Evolutionary conservation across 2,888 invertebrate species (phyloP), one percentile per base, ranked within the genome.

Genomic region (Cephus nigrinus): DNA sequence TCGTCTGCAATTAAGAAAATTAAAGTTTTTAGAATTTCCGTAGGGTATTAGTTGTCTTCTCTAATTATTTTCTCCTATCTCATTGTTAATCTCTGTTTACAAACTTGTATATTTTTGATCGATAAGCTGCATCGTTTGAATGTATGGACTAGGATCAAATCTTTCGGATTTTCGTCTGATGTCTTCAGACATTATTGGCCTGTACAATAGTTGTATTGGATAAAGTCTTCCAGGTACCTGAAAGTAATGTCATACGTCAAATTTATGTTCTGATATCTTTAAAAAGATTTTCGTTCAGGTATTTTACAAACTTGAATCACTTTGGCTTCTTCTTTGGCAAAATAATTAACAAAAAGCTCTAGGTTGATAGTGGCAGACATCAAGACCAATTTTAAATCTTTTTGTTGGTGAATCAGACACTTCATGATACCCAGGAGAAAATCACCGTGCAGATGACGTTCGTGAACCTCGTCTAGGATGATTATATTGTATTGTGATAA

Each of bases 351-450:
- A 91, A 99, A 99, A n/a, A 99, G 93, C 83, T 98, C 94, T 35
- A 99, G 96, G 92, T 99, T 99, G 78, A 99, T 99, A 0, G 99
- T 99, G 23, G 99, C 99, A 0, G 99, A 99, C 99, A 99, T 99
- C 0, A 99, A 94, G 71, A 99, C 95, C 23, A 98, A 92, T 92
- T 98, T 99, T 33, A 99, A 93, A 86, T 98, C 95, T 4, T 92
- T 91, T 75, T 97, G 93, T 86, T 96, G 96, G 85, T 96, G 94
- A 74, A 98, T 93, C 12, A 99, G 92, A 90, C 98, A 99, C 90
- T 98, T 98, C 84, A 99, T 94, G 1, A 99, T 96, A 0, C 99
- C 99, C 5, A 99, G 93, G 69, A 99, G 92, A 90, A 98, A 98
- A 90, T 98, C 98, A 1, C 98, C 98, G 92, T 98, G 96, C 4